phyloP scores from a whole-genome alignment of 2,797 vertebrate genomes.

The Balearica regulorum region DNA sequence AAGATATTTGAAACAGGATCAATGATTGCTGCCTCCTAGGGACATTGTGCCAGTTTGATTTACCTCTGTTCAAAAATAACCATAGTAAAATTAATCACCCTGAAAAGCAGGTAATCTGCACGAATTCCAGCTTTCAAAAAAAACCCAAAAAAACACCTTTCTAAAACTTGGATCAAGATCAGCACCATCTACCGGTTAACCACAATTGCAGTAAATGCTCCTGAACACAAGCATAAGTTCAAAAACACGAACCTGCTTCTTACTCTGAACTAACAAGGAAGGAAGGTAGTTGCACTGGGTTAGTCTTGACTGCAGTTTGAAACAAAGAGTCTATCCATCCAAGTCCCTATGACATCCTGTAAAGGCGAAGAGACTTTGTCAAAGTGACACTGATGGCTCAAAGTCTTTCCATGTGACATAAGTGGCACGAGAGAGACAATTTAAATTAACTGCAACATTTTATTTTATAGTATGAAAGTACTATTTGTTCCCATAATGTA shows the following conservation, averaged over 20 bases:
- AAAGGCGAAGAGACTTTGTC: not conserved
- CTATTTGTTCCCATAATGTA: not conserved
- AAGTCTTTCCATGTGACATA: not conserved
- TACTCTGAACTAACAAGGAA: slow-evolving; percentile 11
- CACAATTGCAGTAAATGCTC: not conserved
- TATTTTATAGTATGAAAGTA: not conserved
- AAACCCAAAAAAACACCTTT: not conserved
- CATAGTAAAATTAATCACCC: not conserved
- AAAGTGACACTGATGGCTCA: not conserved
- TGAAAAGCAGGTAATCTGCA: not conserved
- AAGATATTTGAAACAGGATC: not conserved
- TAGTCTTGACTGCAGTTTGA: not conserved
- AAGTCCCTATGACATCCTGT: not conserved
- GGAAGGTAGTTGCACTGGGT: not conserved
- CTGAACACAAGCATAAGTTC: not conserved
- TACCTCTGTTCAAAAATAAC: not conserved
- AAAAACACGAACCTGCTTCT: not conserved
- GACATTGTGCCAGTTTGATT: accelerated
- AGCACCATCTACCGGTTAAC: not conserved
- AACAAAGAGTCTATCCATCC: not conserved
- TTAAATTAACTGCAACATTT: not conserved
- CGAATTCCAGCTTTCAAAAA: not conserved
- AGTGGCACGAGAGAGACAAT: not conserved
- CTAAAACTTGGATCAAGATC: not conserved
- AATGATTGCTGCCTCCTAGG: accelerated